Base-by-base conservation (phyloP, 1,140 invertebrate species). In the Diorhabda sublineata region DNA sequence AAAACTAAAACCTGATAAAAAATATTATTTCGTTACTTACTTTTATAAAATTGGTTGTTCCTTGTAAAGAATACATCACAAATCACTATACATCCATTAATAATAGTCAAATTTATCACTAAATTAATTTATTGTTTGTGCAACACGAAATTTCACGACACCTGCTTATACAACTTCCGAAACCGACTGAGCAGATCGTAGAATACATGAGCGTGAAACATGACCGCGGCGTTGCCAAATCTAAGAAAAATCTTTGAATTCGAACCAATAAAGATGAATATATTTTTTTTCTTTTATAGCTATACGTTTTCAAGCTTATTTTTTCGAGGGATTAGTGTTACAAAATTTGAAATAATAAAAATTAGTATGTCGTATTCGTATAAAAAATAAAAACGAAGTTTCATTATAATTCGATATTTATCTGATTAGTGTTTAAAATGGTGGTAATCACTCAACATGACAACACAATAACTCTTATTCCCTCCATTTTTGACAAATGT, bases 61-160 rank as follows among this genome's bases (percentile, higher is more conserved):
- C 65, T 2, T 67, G 57, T 42, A 67, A 11, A 56, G 65, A 67
- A 60, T 60, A 67, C 65, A 67, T 67, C 8, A 42, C 57, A 45
- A 2, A 47, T 3, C 65, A 67, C 65, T 43, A 59, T 45, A 64
- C 59, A 67, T 67, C 65, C 42, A 57, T 60, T 11, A 61, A 61
- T 8, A 61, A 41, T 43, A 41, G 47, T 52, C 6, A 3, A 52
- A 52, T 52, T 52, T 8, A 52, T 8, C 47, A 52, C 47, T 52
- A 52, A 52, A 52, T 8, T 52, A 52, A n/a, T 52, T 26, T 26
- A 26, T 26, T 26, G 26, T 26, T 26, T 26, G 26, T 26, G 26
- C 4, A 52, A 52, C 47, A 2, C 47, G 47, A 4, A 52, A 52
- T 52, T 52, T 4, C 47, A 52, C 26, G 26, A 61, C 3, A 61